phyloP scores from a whole-genome alignment of 2,113 vertebrate genomes.

The Smithornis capensis region DNA sequence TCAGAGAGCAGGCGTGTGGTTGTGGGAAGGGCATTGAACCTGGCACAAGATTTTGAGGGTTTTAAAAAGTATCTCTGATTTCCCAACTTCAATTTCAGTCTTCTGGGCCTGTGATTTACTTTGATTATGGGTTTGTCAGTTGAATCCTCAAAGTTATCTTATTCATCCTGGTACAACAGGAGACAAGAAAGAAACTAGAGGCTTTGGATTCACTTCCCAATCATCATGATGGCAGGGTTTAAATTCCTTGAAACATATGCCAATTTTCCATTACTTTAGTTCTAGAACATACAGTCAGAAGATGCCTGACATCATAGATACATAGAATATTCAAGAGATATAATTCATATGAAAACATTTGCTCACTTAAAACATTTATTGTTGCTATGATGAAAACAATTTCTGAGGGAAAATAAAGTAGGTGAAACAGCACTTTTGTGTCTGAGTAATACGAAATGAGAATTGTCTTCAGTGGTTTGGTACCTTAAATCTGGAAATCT shows the following conservation, averaged over 20 bases:
- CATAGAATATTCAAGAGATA: background rate
- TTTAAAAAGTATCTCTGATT: background rate
- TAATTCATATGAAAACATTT: background rate
- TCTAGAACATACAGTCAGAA: background rate
- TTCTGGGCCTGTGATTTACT: background rate
- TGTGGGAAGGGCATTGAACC: background rate
- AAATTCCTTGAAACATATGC: background rate
- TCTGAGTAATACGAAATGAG: background rate
- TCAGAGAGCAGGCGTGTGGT: accelerated
- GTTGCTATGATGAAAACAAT: background rate
- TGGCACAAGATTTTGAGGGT: background rate
- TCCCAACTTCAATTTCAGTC: background rate
- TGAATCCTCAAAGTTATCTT: background rate
- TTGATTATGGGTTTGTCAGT: background rate
- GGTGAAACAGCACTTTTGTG: background rate
- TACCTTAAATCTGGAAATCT: background rate
- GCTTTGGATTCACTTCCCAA: background rate
- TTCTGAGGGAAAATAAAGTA: accelerated
- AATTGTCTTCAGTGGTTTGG: background rate
- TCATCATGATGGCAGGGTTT: background rate
- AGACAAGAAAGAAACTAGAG: background rate
- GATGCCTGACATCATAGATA: background rate
- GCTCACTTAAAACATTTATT: background rate
- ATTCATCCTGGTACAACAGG: background rate
- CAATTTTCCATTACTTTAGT: background rate